Conservation (phyloP, 2,113 vertebrate species). For the Atractosteus spatula region DNA sequence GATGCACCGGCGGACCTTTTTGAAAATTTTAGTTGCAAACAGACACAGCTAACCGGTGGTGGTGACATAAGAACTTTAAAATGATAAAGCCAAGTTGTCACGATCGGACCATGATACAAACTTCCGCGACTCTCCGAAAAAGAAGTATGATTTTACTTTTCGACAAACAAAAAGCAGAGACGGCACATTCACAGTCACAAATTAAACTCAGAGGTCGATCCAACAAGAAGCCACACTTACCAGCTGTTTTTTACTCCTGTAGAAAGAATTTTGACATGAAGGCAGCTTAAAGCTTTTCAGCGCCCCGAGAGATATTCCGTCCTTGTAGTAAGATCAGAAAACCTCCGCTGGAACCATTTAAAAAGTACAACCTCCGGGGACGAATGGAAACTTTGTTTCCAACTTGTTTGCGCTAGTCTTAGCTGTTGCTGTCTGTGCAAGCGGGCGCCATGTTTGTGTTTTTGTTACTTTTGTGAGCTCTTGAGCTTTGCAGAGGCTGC, state of each 20-base stretch:
- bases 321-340: conserved; percentile 5
- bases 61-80: not conserved
- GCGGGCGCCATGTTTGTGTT: conserved; percentile 70
- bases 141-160: too few relatives aligned
- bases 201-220: too few relatives aligned
- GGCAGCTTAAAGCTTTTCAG: conserved; percentile 46
- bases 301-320: conserved; percentile 37
- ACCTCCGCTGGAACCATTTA: conserved; percentile 2
- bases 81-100: not conserved
- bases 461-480: conserved; percentile 48
- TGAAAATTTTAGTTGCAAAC: not conserved
- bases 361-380: not conserved
- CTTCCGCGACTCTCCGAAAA: not conserved
- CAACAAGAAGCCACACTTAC: conserved; percentile 49
- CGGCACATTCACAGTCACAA: not conserved
- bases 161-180: too few relatives aligned
- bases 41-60: not conserved
- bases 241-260: conserved; percentile 61
- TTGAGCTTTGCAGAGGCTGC: conserved; percentile 38
- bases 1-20: too few relatives aligned
- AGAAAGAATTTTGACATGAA: conserved; percentile 62
- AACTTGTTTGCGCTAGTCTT: conserved; percentile 50
- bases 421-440: conserved; percentile 46
- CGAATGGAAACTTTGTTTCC: conserved; percentile 45
- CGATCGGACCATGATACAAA: not conserved